Percentiles rank a stretch among this genome's conserved stretches.
phyloP scores from a whole-genome alignment of 2,797 vertebrate genomes.

The Takifugu rubripes region DNA sequence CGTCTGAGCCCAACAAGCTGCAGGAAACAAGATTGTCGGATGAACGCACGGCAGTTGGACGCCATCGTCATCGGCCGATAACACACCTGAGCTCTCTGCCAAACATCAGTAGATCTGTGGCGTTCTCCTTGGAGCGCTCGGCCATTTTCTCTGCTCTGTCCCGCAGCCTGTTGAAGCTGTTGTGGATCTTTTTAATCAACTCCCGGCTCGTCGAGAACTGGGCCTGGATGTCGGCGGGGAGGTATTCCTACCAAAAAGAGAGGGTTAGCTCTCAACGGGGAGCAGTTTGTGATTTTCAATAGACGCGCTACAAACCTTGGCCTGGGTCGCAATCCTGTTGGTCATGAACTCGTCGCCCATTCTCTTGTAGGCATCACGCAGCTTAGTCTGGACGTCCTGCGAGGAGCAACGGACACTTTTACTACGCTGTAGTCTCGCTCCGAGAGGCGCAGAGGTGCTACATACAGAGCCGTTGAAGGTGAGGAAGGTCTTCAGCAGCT shows the following conservation, averaged over 20 bases:
- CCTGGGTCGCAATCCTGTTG: conserved; percentile 83
- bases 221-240: conserved; percentile 90
- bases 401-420: conserved; percentile 22
- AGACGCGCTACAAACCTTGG: conserved; percentile 80
- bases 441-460: conserved; percentile 26
- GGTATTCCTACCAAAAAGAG: conserved; percentile 81
- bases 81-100: conserved; percentile 91
- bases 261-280: too few relatives aligned
- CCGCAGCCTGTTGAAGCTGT: conserved; percentile 92
- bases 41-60: too few relatives aligned
- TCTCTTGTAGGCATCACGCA: conserved; percentile 87
- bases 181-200: conserved; percentile 90
- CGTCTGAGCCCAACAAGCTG: conserved; percentile 89
- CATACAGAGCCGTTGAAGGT: conserved; percentile 91
- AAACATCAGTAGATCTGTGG: conserved; percentile 90
- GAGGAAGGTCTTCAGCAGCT: conserved; percentile 89
- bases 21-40: neutral
- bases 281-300: neutral
- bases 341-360: conserved; percentile 94
- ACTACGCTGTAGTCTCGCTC: conserved; percentile 12
- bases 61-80: too few relatives aligned
- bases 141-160: conserved; percentile 90
- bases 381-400: conserved; percentile 92
- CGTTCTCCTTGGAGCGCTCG: conserved; percentile 88
- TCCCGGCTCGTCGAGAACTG: conserved; percentile 92